phyloP scores from a whole-genome alignment of 2,113 vertebrate species.

The Campylorhamphus procurvoides region DNA sequence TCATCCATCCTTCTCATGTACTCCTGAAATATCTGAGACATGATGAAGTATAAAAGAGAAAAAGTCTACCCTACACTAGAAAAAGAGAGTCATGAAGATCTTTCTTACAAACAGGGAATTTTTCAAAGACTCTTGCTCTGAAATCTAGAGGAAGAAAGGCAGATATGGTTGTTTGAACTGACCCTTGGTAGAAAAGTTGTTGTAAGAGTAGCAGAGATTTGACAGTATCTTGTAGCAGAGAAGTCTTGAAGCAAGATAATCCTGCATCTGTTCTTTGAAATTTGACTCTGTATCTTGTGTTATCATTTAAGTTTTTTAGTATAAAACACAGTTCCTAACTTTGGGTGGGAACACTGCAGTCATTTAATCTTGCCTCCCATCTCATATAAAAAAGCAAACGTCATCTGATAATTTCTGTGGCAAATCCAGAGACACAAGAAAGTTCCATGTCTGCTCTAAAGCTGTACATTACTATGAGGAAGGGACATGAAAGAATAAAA shows the following conservation, averaged over 20 bases:
- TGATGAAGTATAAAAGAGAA: neutral
- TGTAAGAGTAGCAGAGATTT: neutral
- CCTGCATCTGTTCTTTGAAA: neutral
- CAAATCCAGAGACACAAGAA: neutral
- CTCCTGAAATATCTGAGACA: constrained; percentile 8
- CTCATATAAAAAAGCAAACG: neutral
- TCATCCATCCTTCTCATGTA: constrained; percentile 1
- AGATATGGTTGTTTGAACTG: neutral
- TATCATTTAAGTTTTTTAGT: neutral
- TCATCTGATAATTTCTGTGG: neutral
- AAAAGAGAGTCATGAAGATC: neutral
- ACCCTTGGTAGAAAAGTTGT: neutral
- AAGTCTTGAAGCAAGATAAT: neutral
- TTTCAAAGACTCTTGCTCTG: neutral
- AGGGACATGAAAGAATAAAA: neutral
- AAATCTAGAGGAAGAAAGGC: neutral
- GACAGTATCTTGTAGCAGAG: neutral
- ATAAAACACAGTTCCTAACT: neutral
- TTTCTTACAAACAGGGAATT: neutral
- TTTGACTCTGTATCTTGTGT: neutral
- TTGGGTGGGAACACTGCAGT: neutral
- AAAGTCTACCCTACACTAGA: neutral
- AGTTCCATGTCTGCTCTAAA: neutral
- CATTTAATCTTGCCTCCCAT: neutral
- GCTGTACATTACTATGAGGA: neutral